A percentile compares a stretch with the other conserved stretches of the same genome.
Evolutionary conservation across 2,113 vertebrate genomes (phyloP).

Genomic region (Strix uralensis): DNA sequence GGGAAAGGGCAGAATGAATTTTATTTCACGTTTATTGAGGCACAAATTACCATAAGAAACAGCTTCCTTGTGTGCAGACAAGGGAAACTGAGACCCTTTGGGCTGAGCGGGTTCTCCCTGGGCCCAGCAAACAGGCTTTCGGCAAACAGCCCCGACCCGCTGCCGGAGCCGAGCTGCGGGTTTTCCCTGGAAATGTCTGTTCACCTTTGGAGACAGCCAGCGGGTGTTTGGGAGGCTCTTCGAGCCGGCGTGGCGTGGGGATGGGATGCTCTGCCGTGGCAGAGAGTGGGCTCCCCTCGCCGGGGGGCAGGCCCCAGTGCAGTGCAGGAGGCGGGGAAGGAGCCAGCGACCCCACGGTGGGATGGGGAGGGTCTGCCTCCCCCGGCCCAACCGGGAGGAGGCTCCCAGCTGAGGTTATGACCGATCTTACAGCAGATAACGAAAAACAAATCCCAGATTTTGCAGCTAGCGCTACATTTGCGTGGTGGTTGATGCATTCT

Average conservation of each 20-base stretch:
- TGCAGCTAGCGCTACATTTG: background rate
- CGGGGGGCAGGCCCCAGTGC: accelerated
- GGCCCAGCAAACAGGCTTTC: background rate
- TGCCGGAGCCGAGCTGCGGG: background rate
- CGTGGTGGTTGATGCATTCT: background rate
- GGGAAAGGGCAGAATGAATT: slow-evolving; percentile 41
- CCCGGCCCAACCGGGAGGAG: background rate
- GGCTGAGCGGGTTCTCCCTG: background rate
- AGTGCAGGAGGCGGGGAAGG: background rate
- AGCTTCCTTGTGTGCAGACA: background rate
- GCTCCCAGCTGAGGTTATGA: background rate
- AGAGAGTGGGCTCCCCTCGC: background rate
- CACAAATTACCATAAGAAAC: slow-evolving; percentile 51
- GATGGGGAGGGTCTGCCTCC: background rate
- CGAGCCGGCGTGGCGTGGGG: accelerated
- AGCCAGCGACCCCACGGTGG: accelerated
- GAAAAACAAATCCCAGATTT: background rate
- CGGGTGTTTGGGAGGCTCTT: background rate
- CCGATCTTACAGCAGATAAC: background rate
- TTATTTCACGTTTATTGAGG: slow-evolving; percentile 34
- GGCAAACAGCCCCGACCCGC: background rate
- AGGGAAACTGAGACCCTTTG: background rate
- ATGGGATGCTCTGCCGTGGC: background rate
- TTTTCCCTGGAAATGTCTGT: background rate
- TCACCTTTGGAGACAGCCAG: background rate